These are phyloP conservation scores for Patiria miniata DNA, from an alignment of 35 echinoderm and acorn worm genomes.

Conservation along the genomic window DNA sequence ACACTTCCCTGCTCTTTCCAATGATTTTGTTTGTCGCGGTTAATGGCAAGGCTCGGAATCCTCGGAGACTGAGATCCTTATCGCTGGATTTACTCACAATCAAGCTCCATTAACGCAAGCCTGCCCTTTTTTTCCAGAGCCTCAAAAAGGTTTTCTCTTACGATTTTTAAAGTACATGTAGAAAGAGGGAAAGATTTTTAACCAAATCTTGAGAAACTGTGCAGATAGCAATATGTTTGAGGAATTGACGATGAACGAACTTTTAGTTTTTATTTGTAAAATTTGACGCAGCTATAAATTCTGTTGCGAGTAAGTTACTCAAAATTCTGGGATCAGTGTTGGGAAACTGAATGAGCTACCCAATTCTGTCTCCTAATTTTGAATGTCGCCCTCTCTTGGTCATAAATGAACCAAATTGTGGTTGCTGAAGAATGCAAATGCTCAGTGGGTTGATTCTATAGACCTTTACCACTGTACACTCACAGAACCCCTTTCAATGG, in stretches of 20 bases:
- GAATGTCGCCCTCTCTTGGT: slow-evolving; percentile 14
- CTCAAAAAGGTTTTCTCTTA: neutral
- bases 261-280: neutral
- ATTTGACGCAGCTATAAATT: no score
- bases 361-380: neutral
- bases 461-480: no score
- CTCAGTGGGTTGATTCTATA: no score
- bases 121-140: neutral
- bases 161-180: neutral
- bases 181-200: neutral
- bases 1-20: neutral
- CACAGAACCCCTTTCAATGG: no score
- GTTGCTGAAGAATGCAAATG: no score
- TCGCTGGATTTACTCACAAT: neutral
- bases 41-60: neutral
- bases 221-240: neutral
- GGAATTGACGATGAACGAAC: neutral
- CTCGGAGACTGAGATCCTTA: neutral
- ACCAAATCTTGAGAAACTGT: neutral
- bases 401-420: no score
- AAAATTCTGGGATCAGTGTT: neutral
- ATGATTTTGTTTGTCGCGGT: neutral
- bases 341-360: neutral
- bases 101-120: neutral
- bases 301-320: no score